phyloP scores from a whole-genome alignment of 1,140 invertebrate species.

The Drosophila biarmipes region DNA sequence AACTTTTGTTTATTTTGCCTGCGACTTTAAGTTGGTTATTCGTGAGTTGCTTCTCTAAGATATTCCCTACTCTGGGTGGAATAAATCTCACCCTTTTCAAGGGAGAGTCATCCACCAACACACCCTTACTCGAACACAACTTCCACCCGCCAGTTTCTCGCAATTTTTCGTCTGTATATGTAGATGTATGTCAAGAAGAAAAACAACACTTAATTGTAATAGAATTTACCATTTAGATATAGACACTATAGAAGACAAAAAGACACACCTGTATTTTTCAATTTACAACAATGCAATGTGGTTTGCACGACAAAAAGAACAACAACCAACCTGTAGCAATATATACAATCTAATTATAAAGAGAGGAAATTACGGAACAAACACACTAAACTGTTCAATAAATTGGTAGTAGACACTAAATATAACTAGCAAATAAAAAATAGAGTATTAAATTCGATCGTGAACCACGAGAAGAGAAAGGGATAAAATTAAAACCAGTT shows the following conservation, averaged over 20 bases:
- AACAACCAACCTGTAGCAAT: constrained; percentile 57
- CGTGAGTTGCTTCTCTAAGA: background rate
- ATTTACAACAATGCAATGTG: constrained; percentile 37
- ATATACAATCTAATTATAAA: constrained; percentile 53
- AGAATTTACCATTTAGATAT: constrained; percentile 48
- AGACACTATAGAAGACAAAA: constrained; percentile 44
- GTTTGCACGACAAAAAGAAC: constrained; percentile 15
- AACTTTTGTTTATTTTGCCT: constrained; percentile 22
- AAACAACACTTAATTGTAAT: constrained; percentile 51
- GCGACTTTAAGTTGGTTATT: constrained; percentile 20
- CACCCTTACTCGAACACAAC: constrained; percentile 11
- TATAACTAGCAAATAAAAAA: constrained; percentile 68
- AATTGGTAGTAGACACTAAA: constrained; percentile 62
- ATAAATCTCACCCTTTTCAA: too few relatives aligned
- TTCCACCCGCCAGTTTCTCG: constrained; percentile 15
- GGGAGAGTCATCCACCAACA: background rate
- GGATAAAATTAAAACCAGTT: constrained; percentile 58
- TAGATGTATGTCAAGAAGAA: constrained; percentile 50
- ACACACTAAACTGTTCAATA: constrained; percentile 64
- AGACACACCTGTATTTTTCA: constrained; percentile 54
- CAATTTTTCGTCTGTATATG: constrained; percentile 41
- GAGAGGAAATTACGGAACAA: constrained; percentile 26
- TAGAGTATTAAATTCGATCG: constrained; percentile 50
- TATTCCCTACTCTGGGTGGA: constrained; percentile 1
- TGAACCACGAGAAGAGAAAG: constrained; percentile 38